Evolutionary conservation across 1,140 invertebrate genomes (phyloP), one percentile per base, ranked within the genome.

Genomic region (Vollenhovia emeryi): DNA sequence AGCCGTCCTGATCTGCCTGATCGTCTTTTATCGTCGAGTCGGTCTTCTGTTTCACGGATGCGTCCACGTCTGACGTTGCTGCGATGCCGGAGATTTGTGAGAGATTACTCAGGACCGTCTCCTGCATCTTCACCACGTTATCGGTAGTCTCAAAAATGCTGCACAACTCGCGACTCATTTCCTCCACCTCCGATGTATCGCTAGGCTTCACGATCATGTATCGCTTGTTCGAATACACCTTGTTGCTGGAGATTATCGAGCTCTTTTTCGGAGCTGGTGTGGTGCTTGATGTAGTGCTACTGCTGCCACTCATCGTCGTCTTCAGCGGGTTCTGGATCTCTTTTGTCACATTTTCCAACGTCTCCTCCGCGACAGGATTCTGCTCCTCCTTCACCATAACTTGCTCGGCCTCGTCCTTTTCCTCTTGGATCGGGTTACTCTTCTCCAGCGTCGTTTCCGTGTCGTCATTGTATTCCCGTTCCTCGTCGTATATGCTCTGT

Each of bases 401-500:
- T 59, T 86, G 45, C 6, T 80, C 45, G 7, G 0, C 27, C 0
- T 75, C 75, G 13, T 52, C 40, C 1, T 87, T 85, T 9, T 66
- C 83, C 13, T 60, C 59, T 73, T 86, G n/a, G 2, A 15, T 78
- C 30, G 9, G 57, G 1, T 6, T 21, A 3, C 3, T 40, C 15
- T 83, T 79, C n/a, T 33, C 3, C 18, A 45, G 7, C 5, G 15
- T 45, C 4, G 48, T 48, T 9, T 30, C 75, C 2, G 59, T 69
- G 52, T 91, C 82, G 6, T 94, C 94, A 40, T 93, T 90, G 27
- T 95, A 95, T 45, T 94, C 94, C 8, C 93, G 91, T 40, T 94
- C 94, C 57, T 95, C 94, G 13, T 95, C 94, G 18, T 95, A 95
- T 85, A 95, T 93, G 33, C 94, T 94, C 50, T 95, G 93, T 68